Percentiles rank a stretch among this genome's conserved stretches.
phyloP scores from a whole-genome alignment of 2,113 vertebrate species.

The Calonectris borealis region DNA sequence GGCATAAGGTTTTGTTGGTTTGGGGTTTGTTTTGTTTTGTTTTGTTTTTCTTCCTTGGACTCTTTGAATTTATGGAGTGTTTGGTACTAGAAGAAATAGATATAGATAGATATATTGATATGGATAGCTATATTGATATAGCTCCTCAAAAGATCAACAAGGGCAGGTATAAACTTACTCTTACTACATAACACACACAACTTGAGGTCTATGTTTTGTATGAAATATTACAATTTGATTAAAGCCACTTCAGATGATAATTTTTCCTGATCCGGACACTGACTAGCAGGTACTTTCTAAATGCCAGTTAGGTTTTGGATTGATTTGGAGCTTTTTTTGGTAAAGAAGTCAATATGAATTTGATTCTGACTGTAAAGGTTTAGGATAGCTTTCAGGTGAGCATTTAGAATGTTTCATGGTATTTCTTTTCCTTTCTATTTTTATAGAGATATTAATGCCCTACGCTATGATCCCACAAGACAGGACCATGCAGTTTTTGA shows the following conservation, averaged over 20 bases:
- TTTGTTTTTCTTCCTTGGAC: neutral
- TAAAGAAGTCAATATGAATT: neutral
- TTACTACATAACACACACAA: neutral
- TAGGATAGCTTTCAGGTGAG: neutral
- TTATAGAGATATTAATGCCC: constrained; percentile 82
- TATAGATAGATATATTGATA: neutral
- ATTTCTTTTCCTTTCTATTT: neutral
- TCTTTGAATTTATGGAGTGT: neutral
- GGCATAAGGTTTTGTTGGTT: neutral
- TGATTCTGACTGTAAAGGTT: neutral
- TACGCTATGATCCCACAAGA: constrained; percentile 92
- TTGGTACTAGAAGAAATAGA: neutral
- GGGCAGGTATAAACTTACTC: neutral
- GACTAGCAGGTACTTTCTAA: neutral
- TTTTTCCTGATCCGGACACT: neutral
- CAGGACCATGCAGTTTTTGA: constrained; percentile 88
- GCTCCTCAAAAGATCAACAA: neutral
- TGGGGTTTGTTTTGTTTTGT: accelerated
- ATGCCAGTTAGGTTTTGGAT: neutral
- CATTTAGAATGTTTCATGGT: neutral
- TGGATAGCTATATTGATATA: neutral
- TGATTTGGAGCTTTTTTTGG: neutral
- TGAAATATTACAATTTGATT: neutral
- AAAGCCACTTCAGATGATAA: neutral
- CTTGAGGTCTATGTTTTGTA: neutral